Conservation (phyloP, 2,888 invertebrate genomes). For the Spilarctia lutea region DNA sequence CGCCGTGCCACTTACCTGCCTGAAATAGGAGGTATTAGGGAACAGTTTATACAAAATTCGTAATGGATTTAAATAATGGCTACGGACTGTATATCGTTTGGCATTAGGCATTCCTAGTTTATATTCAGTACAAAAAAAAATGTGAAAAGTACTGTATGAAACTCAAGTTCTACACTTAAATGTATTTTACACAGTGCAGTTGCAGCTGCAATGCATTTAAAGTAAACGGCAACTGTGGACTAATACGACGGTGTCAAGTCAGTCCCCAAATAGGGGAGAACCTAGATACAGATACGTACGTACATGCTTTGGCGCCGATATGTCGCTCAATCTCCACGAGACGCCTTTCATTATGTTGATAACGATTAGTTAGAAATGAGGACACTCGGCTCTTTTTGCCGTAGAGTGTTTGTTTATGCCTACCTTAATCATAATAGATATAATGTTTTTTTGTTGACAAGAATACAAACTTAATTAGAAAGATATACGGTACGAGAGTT, state of each 20-base stretch:
- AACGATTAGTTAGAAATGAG: slow-evolving; percentile 26
- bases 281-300: slow-evolving; percentile 9
- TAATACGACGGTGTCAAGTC: background rate
- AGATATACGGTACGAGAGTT: too few relatives aligned
- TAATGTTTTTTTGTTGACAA: background rate
- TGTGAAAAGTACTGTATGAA: too few relatives aligned
- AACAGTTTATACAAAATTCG: too few relatives aligned
- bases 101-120: too few relatives aligned
- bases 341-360: slow-evolving; percentile 36
- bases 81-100: too few relatives aligned
- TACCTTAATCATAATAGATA: background rate
- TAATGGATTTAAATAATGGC: too few relatives aligned
- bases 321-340: slow-evolving; percentile 28
- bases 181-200: background rate
- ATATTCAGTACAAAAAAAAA: too few relatives aligned
- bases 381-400: slow-evolving; percentile 11
- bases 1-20: too few relatives aligned
- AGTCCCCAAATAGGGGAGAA: slow-evolving; percentile 25
- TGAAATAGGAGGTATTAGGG: too few relatives aligned
- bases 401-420: background rate
- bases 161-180: too few relatives aligned
- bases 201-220: background rate
- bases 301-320: slow-evolving; percentile 27
- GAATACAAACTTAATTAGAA: background rate
- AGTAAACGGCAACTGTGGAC: slow-evolving; percentile 1